Conservation (phyloP, 2,888 invertebrate species). For the Crioceris asparagi region DNA sequence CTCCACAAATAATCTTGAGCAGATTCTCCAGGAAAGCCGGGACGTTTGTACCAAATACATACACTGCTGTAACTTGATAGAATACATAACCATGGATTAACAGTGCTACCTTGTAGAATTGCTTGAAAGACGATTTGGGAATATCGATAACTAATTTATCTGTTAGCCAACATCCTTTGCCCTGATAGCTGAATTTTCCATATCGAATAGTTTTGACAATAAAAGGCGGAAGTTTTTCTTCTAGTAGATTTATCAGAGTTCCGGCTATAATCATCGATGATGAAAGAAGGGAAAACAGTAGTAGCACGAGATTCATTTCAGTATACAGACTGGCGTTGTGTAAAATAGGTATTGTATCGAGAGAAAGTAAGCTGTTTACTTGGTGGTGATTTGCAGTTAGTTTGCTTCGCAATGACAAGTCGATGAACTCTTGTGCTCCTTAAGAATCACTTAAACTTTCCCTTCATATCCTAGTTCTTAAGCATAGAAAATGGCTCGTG, state of each 20-base stretch:
- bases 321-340: no score
- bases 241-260: constrained; percentile 51
- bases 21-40: constrained; percentile 40
- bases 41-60: constrained; percentile 40
- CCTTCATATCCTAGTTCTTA: no score
- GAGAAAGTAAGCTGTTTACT: no score
- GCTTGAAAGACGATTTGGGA: constrained; percentile 70
- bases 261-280: constrained; percentile 44
- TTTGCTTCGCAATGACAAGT: no score
- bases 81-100: constrained; percentile 44
- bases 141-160: constrained; percentile 46
- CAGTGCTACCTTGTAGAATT: constrained; percentile 67
- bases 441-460: no score
- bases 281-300: constrained; percentile 27
- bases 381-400: no score
- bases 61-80: constrained; percentile 40
- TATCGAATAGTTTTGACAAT: constrained; percentile 58
- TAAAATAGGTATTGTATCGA: no score
- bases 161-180: constrained; percentile 23
- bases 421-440: no score
- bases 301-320: constrained; percentile 27
- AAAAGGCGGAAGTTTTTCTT: constrained; percentile 53
- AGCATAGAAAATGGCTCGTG: no score
- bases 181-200: constrained; percentile 59
- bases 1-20: constrained; percentile 40